Conservation (phyloP, 2,113 vertebrate genomes). For the Fulmarus glacialis region DNA sequence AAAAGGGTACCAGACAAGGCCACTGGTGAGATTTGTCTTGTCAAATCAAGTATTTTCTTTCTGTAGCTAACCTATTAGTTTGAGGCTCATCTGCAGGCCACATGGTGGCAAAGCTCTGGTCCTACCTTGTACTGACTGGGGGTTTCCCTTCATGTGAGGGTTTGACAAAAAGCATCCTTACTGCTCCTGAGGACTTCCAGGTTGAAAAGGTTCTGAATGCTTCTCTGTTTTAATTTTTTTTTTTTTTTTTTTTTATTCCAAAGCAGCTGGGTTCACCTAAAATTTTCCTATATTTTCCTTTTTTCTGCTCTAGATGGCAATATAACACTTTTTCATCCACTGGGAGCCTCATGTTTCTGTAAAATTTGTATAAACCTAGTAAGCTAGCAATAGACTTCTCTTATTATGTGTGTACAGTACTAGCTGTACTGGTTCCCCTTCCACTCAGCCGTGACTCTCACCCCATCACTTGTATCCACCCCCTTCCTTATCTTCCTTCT, state of each 20-base stretch:
- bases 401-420: neutral
- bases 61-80: neutral
- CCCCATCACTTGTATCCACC: neutral
- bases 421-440: neutral
- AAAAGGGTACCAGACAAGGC: neutral
- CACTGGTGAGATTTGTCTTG: neutral
- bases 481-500: neutral
- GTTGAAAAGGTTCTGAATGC: neutral
- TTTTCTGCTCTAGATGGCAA: slow-evolving; percentile 61
- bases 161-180: neutral
- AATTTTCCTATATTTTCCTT: neutral
- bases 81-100: neutral
- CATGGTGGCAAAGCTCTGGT: neutral
- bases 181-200: neutral
- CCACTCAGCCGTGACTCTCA: neutral
- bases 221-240: neutral
- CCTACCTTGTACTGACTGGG: neutral
- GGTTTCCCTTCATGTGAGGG: neutral
- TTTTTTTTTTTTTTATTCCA: neutral
- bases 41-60: neutral
- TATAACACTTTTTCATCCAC: slow-evolving; percentile 40
- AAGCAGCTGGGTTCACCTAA: neutral
- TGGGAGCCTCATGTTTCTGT: neutral
- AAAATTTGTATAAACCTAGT: slow-evolving; percentile 6
- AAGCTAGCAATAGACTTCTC: neutral